Evolutionary conservation across 2,113 vertebrate species (phyloP), one percentile per base, ranked within the genome.

Genomic region (Thinocorus orbignyianus): DNA sequence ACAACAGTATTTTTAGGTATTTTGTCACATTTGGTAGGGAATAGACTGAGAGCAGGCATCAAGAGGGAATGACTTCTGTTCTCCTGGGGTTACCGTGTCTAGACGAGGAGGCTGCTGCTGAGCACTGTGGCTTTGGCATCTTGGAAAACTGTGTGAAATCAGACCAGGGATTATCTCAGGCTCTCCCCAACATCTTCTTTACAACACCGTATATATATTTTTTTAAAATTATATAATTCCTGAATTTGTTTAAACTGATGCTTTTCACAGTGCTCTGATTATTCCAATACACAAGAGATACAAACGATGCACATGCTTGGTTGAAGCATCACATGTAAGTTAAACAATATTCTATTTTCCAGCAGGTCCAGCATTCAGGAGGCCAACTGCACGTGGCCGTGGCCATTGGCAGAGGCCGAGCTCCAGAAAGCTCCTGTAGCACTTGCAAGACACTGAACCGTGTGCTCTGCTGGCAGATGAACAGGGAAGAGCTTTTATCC

Each of bases 261-360:
- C 41, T 81, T 44, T 69, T 51, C 28, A 7, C n/a, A 7, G 76
- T 0, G 0, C 54, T 86, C 26, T 51, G n/a, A 13, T 41, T 37
- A 1, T 8, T 60, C 33, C 70, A 28, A 4, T 0, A 9, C 5
- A 55, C 58, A 25, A 51, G 39, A 77, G 52, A 19, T 5, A 9
- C 10, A 78, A 79, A 5, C 13, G 42, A 8, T 2, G 5, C 12
- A 69, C 4, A 0, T 1, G 35, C 26, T 16, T 31, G 9, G 7
- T 23, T 66, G 52, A 81, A 58, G 54, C 62, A 64, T 10, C 71
- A n/a, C 17, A 28, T 10, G 49, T 58, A 42, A 64, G 42, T 52
- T 25, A 39, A 65, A 33, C n/a, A 17, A 1, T 7, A n/a, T 23
- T 58, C 4, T 35, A 17, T 64, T 90, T 68, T 33, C 72, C 46